These are phyloP conservation scores for Trichonephila clavipes DNA, from an alignment of 1,140 invertebrate genomes.

Conservation along the genomic window DNA sequence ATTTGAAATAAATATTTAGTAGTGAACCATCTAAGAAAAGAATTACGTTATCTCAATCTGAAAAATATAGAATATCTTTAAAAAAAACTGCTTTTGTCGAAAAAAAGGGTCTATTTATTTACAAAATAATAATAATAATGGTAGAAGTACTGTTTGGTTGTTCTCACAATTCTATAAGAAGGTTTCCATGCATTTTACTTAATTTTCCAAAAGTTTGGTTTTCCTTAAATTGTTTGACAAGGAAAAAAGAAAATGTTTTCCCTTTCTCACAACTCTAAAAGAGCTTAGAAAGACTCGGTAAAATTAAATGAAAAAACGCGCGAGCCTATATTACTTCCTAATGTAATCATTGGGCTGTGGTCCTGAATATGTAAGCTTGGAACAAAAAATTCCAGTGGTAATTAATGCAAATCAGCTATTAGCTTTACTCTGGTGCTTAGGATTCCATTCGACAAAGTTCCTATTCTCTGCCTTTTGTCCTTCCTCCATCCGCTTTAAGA, in stretches of 20 bases:
- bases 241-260: neutral
- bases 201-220: neutral
- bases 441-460: conserved; percentile 3
- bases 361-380: conserved; percentile 46
- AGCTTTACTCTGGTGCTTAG: neutral
- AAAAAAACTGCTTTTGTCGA: no score
- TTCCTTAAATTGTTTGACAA: neutral
- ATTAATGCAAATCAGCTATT: conserved; percentile 46
- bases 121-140: no score
- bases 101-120: no score
- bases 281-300: neutral
- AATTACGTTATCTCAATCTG: no score
- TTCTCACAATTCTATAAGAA: no score
- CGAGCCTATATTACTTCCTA: conserved; percentile 32
- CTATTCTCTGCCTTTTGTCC: neutral
- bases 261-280: neutral
- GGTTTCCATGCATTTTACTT: neutral
- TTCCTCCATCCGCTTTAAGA: neutral
- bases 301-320: neutral
- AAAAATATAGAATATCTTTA: no score
- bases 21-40: no score
- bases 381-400: conserved; percentile 10
- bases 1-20: no score
- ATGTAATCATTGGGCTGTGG: conserved; percentile 49
- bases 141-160: no score